Percentiles rank a stretch among this genome's conserved stretches.
These are phyloP conservation scores for Telmatochromis brichardi DNA, from an alignment of 2,113 vertebrate species.

Conservation along the genomic window DNA sequence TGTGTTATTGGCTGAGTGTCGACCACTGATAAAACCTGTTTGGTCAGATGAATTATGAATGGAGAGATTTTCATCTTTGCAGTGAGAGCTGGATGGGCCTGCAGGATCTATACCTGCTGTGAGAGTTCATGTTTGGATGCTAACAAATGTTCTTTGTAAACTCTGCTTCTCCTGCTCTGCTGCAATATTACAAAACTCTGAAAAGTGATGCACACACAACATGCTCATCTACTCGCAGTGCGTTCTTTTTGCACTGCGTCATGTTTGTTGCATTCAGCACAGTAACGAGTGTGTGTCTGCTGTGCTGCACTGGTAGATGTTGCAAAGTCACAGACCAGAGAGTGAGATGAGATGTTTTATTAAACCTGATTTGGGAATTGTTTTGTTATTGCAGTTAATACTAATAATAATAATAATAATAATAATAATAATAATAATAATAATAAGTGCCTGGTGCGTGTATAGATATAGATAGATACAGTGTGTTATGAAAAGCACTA, in stretches of 20 bases:
- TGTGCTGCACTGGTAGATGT: neutral
- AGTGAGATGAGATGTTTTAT: neutral
- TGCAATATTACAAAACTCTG: neutral
- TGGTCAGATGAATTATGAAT: neutral
- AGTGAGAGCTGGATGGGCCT: neutral
- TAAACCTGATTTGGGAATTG: neutral
- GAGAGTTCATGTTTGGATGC: neutral
- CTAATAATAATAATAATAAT: rapidly evolving
- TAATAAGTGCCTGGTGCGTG: neutral
- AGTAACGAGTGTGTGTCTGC: neutral
- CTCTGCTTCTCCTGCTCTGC: neutral
- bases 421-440: neutral
- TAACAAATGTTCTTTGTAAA: neutral
- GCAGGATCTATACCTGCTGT: rapidly evolving
- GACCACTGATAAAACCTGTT: neutral
- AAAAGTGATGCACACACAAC: neutral
- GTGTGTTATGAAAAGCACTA: neutral
- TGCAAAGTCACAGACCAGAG: neutral
- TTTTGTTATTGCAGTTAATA: neutral
- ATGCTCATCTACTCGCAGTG: rapidly evolving
- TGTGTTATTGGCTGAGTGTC: neutral
- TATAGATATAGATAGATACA: neutral
- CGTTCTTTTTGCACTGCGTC: neutral
- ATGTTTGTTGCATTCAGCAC: neutral
- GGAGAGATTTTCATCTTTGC: neutral